phyloP scores from a whole-genome alignment of 2,888 invertebrate species.

The Drosophila seclusa region DNA sequence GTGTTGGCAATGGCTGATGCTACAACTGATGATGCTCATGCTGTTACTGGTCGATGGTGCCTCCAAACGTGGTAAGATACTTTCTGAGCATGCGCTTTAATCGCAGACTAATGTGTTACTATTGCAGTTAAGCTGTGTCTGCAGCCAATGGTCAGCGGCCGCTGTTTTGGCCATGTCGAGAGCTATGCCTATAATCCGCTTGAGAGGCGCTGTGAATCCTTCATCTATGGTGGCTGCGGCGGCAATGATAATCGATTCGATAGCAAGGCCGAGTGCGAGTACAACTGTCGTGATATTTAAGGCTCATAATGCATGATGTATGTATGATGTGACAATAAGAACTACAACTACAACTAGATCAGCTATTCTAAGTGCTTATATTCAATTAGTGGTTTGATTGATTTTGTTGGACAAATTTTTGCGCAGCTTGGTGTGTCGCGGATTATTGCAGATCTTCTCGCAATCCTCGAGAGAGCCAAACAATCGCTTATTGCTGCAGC shows the following conservation, averaged over 20 bases:
- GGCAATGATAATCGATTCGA: constrained; percentile 92
- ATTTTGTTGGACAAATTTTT: constrained; percentile 41
- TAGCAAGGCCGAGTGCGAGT: constrained; percentile 87
- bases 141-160: constrained; percentile 88
- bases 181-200: constrained; percentile 90
- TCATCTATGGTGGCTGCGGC: constrained; percentile 90
- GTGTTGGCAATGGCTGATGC: constrained; percentile 46
- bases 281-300: constrained; percentile 85
- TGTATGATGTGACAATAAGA: constrained; percentile 32
- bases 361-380: constrained; percentile 27
- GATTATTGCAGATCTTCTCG: constrained; percentile 81
- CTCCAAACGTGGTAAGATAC: constrained; percentile 65
- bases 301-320: constrained; percentile 2
- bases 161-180: constrained; percentile 90
- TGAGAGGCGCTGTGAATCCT: constrained; percentile 89
- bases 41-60: constrained; percentile 49
- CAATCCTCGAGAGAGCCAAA: constrained; percentile 80
- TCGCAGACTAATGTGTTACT: not conserved
- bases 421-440: constrained; percentile 69
- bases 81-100: not conserved
- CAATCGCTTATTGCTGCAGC: constrained; percentile 79
- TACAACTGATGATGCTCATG: constrained; percentile 17
- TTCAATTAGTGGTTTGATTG: constrained; percentile 68
- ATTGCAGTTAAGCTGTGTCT: constrained; percentile 87
- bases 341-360: constrained; percentile 20